Evolutionary conservation across 2,888 invertebrate species (phyloP).

Genomic region (Calephelis perditalis): DNA sequence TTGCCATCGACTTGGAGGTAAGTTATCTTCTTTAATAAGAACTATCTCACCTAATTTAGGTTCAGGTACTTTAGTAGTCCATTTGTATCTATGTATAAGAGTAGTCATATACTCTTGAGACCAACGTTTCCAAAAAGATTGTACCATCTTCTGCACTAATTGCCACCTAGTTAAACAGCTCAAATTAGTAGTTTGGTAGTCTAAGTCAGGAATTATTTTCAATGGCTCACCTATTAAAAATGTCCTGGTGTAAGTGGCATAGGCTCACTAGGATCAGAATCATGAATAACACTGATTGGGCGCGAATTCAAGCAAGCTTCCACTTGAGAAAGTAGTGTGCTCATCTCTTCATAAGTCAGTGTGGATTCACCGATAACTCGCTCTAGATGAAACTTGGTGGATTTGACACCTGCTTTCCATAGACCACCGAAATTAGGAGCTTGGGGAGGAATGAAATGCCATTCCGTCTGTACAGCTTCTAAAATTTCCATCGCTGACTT

Average conservation of each 20-base stretch:
- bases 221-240: neutral
- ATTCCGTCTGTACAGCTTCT: too few species aligned
- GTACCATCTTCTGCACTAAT: neutral
- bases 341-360: too few species aligned
- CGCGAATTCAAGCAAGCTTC: neutral
- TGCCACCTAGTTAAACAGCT: slow-evolving; percentile 2
- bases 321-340: too few species aligned
- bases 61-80: slow-evolving; percentile 23
- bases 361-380: too few species aligned
- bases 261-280: neutral
- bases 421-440: too few species aligned
- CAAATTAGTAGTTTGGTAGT: neutral
- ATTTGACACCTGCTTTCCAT: too few species aligned
- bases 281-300: neutral
- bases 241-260: neutral
- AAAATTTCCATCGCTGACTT: too few species aligned
- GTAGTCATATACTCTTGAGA: neutral
- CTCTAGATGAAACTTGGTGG: too few species aligned
- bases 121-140: slow-evolving; percentile 7
- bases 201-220: neutral
- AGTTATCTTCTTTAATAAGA: slow-evolving; percentile 28
- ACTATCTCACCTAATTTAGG: slow-evolving; percentile 28
- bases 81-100: slow-evolving; percentile 24
- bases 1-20: slow-evolving; percentile 29
- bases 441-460: too few species aligned